Evolutionary conservation across 37 sponge, comb jelly and placozoan species (phyloP).

Genomic region (Spongilla lacustris): DNA sequence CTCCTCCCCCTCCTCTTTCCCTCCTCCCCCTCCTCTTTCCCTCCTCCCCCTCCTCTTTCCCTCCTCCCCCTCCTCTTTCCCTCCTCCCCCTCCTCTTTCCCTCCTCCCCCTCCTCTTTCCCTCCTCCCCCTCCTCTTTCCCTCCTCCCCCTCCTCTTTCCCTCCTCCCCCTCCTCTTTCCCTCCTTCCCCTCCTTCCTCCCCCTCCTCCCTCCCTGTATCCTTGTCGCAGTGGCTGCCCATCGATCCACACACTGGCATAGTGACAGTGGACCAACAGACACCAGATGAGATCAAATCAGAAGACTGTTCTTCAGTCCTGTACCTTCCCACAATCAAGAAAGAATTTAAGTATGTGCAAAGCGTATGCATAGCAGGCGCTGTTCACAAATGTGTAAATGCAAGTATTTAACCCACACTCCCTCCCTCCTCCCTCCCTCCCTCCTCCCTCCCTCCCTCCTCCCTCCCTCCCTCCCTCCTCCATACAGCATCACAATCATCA

Average conservation of each 20-base stretch:
- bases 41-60: not conserved
- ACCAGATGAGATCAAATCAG: not conserved
- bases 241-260: constrained; percentile 32
- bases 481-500: constrained; percentile 5
- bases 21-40: not conserved
- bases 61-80: constrained; percentile 2
- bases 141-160: not conserved
- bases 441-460: not conserved
- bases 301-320: not conserved
- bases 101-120: not conserved
- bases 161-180: not conserved
- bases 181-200: not conserved
- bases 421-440: not conserved
- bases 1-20: too few species aligned
- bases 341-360: not conserved
- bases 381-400: too few species aligned
- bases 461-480: too few species aligned
- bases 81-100: not conserved
- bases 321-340: not conserved
- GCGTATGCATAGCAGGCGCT: too few species aligned
- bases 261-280: not conserved
- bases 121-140: not conserved
- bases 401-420: not conserved
- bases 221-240: constrained; percentile 10
- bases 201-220: not conserved